Evolutionary conservation across 2,888 invertebrate species (phyloP), one percentile per base, ranked within the genome.

Genomic region (Ichneumoninae sp.): DNA sequence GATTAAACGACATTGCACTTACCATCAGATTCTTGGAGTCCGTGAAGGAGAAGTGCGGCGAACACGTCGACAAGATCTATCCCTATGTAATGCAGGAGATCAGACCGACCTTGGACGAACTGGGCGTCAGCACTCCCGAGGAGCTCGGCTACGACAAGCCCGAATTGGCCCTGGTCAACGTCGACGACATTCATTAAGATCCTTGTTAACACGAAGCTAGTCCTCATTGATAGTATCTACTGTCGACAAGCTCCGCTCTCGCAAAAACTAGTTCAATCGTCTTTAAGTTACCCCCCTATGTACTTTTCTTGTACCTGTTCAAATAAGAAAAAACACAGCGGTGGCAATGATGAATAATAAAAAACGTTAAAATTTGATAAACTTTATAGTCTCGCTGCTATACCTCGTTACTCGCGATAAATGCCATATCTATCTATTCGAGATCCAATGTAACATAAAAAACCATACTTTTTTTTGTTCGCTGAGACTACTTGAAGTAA

Each of bases 101-200:
- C 89, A 95, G 96, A 91, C 99, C 99, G 47, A 98, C 98, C 2
- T 95, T 99, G 82, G 96, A 96, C 60, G 99, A 99, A 94, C 95
- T 99, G 82, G 99, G 99, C 68, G 96, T 99, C 89, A 96, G 96
- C 78, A 98, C 99, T 44, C 97, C 97, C 0, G 99, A 99, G 94
- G 98, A 99, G 93, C 95, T 99, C 91, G 99, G 99, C 85, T 99
- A 98, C 91, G 99, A 99, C 94, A 97, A 98, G 94, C 99, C 99
- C 81, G 99, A 99, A 94, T 94, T 99, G 93, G 98, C 97, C 85
- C 95, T 98, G 88, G 94, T 96, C 90, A 96, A 95, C 90, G 96
- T 97, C 80, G 97, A 95, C 91, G 96, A 97, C 82, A 95, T 96
- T 90, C 95, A 95, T 90, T 93, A 90, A 93, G 71, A 69, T 74